Evolutionary conservation across 2,113 vertebrate genomes (phyloP).

Genomic region (Merops nubicus): DNA sequence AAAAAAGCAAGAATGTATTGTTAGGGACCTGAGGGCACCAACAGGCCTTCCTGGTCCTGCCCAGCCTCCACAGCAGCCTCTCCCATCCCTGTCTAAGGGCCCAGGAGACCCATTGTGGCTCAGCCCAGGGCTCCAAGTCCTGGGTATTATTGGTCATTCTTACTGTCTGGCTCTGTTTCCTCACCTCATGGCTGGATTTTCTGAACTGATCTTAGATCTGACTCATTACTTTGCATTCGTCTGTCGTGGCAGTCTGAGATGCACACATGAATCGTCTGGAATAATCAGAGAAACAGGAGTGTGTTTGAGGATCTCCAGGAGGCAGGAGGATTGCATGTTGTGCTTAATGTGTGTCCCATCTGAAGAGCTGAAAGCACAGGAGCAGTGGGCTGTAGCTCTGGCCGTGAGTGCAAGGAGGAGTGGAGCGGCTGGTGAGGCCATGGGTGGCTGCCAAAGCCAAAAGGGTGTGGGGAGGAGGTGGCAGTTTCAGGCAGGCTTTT

Average conservation of each 20-base stretch:
- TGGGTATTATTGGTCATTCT: not conserved
- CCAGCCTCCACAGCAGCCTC: not conserved
- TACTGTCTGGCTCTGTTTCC: not conserved
- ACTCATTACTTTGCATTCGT: rapidly evolving
- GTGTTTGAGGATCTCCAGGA: not conserved
- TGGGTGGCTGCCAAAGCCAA: rapidly evolving
- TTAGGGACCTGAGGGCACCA: rapidly evolving
- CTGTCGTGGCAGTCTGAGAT: not conserved
- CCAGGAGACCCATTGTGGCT: not conserved
- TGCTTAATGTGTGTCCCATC: rapidly evolving
- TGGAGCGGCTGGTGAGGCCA: not conserved
- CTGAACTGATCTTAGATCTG: not conserved
- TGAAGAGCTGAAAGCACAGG: not conserved
- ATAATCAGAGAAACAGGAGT: not conserved
- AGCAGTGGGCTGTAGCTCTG: rapidly evolving
- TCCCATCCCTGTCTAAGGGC: not conserved
- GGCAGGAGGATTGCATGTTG: not conserved
- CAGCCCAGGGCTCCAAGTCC: not conserved
- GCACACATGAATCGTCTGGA: not conserved
- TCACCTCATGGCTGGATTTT: not conserved
- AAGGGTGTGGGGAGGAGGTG: not conserved
- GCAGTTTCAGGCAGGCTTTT: not conserved
- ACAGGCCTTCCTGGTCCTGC: not conserved
- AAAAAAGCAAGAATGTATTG: not conserved
- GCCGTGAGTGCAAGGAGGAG: not conserved